Evolutionary conservation across 1,140 invertebrate genomes (phyloP), one percentile per base, ranked within the genome.

Genomic region (Neotoxoptera formosana): DNA sequence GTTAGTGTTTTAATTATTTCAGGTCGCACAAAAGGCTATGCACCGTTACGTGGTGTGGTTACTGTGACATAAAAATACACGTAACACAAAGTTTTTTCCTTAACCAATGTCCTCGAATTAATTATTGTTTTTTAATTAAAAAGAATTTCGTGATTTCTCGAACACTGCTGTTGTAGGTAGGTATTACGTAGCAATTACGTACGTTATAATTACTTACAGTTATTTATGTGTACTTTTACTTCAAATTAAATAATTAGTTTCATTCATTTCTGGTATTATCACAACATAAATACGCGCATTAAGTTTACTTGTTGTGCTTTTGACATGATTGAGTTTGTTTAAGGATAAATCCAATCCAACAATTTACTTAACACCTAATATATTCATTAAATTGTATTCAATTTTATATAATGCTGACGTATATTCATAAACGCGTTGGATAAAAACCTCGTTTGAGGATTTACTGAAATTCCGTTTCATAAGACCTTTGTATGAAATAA

Each of bases 1-100:
- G 60, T 76, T 76, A n/a, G 60, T 76, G 60, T 76, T 76, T 76
- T 76, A 76, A 76, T 76, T 76, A 76, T 76, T 76, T 76, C 60
- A 76, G 60, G 60, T 67, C 14, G 30, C 14, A 67, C 30, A 67
- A 67, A 67, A 67, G 60, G 30, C 17, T 20, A 7, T 76, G n/a
- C 60, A 17, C 14, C 6, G 60, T 30, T 76, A 76, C 60, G 60
- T n/a, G 60, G n/a, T 76, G 60, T n/a, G 60, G n/a, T 76, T 76
- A 76, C 60, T 76, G 30, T 76, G n/a, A 76, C 6, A 76, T 76
- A 76, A 76, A 67, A 76, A 76, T 76, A n/a, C 30, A 0, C 14
- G 6, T 17, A 76, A n/a, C 30, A 76, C 30, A 76, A 76, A n/a
- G 60, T 76, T 76, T 76, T 76, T 76, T 76, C 60, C n/a, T 76